These are phyloP conservation scores for Sarcophilus harrisii DNA, from an alignment of 2,797 vertebrate species.

Conservation along the genomic window DNA sequence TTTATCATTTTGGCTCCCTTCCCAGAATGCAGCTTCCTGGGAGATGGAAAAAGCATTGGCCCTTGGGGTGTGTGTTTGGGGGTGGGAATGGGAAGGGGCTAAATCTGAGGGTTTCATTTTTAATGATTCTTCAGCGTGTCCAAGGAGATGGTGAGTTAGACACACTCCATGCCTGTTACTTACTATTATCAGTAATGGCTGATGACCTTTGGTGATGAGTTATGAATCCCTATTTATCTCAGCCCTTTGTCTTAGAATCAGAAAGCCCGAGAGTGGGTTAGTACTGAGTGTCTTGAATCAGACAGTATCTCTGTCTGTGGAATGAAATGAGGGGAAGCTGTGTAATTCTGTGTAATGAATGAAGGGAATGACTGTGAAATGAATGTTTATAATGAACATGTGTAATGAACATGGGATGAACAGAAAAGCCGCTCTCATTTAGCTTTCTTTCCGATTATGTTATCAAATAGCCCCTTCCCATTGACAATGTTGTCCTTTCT, in stretches of 20 bases:
- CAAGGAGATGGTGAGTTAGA: conserved; percentile 76
- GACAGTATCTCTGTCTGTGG: neutral
- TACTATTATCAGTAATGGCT: conserved; percentile 78
- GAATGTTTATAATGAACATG: neutral
- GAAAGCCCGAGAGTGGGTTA: neutral
- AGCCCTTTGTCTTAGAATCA: neutral
- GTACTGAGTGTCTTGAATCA: neutral
- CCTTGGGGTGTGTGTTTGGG: conserved; percentile 56
- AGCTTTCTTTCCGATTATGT: neutral
- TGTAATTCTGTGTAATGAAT: neutral
- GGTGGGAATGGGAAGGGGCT: conserved; percentile 52
- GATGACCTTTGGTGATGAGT: conserved; percentile 48
- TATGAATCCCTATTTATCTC: neutral
- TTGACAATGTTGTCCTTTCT: neutral
- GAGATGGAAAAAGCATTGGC: conserved; percentile 74
- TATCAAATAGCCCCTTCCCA: neutral
- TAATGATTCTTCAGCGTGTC: conserved; percentile 80
- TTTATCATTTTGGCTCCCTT: conserved; percentile 79
- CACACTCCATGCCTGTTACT: conserved; percentile 80
- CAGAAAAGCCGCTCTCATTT: neutral
- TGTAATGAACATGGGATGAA: neutral
- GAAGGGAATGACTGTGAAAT: neutral
- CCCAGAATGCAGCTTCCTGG: conserved; percentile 72
- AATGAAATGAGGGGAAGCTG: neutral
- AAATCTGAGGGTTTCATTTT: conserved; percentile 80